Base-by-base conservation (phyloP, 2,113 vertebrate genomes). In the Gulo gulo region DNA sequence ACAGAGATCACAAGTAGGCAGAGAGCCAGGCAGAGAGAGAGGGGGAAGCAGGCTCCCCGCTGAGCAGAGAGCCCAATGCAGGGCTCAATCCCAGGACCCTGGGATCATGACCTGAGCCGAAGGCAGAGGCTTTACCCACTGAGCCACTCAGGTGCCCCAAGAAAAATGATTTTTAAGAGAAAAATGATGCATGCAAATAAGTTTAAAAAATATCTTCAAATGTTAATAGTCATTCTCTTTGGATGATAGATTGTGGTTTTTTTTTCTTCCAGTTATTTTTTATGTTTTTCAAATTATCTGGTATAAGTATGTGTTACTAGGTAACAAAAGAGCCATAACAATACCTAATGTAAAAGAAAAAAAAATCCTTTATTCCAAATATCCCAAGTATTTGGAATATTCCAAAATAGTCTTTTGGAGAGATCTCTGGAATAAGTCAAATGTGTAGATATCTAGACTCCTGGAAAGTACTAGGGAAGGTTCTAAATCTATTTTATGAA, bases 401-500 rank as follows among this genome's bases (percentile, higher is more conserved):
- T 79, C 61, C 12, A 65, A 31, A 65, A 67, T 65, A 50, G n/a
- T 57, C 1, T 13, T 82, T 59, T 71, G 61, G 61, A 71, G 90
- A 78, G 18, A 71, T 23, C 2, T 47, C 31, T 82, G 14, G 36
- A 7, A 90, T 50, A 67, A 63, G 6, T 67, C 8, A 83, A 55
- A 86, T 92, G 10, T 26, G 13, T 81, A 87, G 79, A 1, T 87
- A 42, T 65, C 67, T 89, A 63, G 9, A 59, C 24, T 42, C 55
- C 0, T 79, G 20, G 7, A 2, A 90, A 57, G 13, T 65, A 31
- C 7, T 52, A 95, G 15, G 29, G 87, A 80, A 80, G 2, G 3
- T 34, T 96, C 85, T 7, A 88, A 88, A 88, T 88, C 10, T 88
- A 29, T 71, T 93, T 91, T 74, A 39, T 10, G 82, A 87, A 97